Conservation (phyloP, 2,888 invertebrate genomes). For the Fabriciana adippe region DNA sequence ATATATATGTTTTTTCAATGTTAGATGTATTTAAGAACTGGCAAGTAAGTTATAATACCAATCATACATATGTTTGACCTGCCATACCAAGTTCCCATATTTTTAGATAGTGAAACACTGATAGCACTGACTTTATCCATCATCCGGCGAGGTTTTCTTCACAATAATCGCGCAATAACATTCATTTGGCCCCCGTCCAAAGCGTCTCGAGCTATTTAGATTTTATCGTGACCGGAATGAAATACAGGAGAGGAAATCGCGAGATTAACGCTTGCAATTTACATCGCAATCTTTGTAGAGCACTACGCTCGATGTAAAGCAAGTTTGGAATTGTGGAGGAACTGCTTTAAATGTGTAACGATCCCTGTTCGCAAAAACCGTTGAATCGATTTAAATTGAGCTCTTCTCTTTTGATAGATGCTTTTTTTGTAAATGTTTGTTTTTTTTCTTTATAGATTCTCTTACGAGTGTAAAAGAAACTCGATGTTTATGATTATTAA, state of each 20-base stretch:
- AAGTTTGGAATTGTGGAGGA: conserved; percentile 22
- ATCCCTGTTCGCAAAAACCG: background rate
- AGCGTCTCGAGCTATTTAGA: conserved; percentile 45
- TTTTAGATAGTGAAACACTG: too few species aligned
- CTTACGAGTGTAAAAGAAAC: too few species aligned
- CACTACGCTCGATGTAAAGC: conserved; percentile 32
- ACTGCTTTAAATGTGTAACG: conserved; percentile 7
- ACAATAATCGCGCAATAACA: conserved; percentile 45
- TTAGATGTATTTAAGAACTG: too few species aligned
- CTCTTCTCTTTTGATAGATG: too few species aligned
- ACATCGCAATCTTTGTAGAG: conserved; percentile 40
- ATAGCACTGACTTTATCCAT: conserved; percentile 25
- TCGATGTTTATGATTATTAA: too few species aligned
- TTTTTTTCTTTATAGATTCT: too few species aligned
- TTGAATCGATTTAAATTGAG: conserved; percentile 3
- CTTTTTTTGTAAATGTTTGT: too few species aligned
- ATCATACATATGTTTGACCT: too few species aligned
- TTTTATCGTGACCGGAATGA: conserved; percentile 47
- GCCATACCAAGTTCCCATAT: too few species aligned
- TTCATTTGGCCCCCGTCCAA: conserved; percentile 44
- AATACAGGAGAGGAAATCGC: conserved; percentile 44
- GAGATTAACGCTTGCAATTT: conserved; percentile 45
- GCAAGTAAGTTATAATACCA: too few species aligned
- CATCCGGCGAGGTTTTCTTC: conserved; percentile 31
- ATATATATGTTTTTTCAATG: too few species aligned